Base-by-base conservation (phyloP, 2,113 vertebrate genomes). In the Gymnorhina tibicen region DNA sequence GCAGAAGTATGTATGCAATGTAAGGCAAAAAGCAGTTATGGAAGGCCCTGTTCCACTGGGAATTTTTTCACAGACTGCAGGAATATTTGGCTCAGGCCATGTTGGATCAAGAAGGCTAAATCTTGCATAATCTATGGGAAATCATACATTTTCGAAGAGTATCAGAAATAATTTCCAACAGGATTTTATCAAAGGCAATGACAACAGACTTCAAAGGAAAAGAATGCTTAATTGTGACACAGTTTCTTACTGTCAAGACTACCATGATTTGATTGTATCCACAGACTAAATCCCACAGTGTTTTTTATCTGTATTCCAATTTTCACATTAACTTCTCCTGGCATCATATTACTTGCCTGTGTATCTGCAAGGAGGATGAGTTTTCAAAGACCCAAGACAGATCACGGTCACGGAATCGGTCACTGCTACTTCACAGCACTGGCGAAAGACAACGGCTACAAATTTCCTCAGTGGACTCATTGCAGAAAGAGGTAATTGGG, bases 1-100 rank as follows among this genome's bases (percentile, higher is more conserved):
- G 32, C 52, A 64, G 24, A 52, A 76, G 24, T 3, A 16, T 5
- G 3, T 9, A 18, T 0, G 0, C 16, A 42, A 28, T 3, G 19
- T 24, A 47, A 67, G 10, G 24, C 52, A 85, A 80, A 60, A 63
- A 21, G 39, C 15, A 49, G 20, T 46, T 68, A 39, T 9, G 41
- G n/a, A 55, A 55, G 47, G 46, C 27, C 7, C 15, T 60, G 27
- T 33, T 79, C 50, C 3, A 1, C 28, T 0, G 62, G 60, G 16
- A 74, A 22, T 37, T 16, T 78, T 64, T 72, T n/a, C 21, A 27
- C 26, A 53, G 28, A 32, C 32, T 52, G 22, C 19, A 64, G 33
- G 46, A 73, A 58, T 62, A 79, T 87, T 81, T 78, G 56, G 19
- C 37, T 81, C 60, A 39, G 27, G 23, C 11, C 30, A 10, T 3